A percentile compares a stretch with the other conserved stretches of the same genome.
Conservation (phyloP, 2,113 vertebrate genomes). For the Athene noctua region DNA sequence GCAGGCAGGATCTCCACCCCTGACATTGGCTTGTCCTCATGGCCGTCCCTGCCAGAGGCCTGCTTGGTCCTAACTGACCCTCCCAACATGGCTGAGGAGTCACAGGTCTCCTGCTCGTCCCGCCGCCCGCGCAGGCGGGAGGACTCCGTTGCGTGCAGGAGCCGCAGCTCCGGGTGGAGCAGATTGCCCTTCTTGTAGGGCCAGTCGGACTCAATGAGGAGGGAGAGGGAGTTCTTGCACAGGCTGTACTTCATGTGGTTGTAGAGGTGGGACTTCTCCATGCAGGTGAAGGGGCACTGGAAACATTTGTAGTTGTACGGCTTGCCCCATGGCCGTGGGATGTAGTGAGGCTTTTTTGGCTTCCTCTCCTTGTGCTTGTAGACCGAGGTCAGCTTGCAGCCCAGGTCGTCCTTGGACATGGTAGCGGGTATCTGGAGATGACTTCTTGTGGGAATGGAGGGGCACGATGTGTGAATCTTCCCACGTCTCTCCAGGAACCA, state of each 20-base stretch:
- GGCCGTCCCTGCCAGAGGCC: not conserved
- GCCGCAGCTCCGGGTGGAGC: conserved; percentile 80
- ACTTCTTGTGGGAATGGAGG: not conserved
- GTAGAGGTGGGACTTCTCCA: conserved; percentile 99
- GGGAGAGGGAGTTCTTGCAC: conserved; percentile 95
- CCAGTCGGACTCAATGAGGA: conserved; percentile 94
- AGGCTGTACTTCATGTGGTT: conserved; percentile 99
- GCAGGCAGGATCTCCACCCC: conserved; percentile 17
- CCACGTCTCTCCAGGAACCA: not conserved
- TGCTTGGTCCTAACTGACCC: not conserved
- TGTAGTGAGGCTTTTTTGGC: conserved; percentile 97
- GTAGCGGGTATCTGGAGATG: not conserved
- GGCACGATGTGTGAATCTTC: not conserved
- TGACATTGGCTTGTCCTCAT: not conserved
- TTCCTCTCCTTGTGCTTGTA: conserved; percentile 92
- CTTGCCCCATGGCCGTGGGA: conserved; percentile 95
- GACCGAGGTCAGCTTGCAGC: conserved; percentile 82
- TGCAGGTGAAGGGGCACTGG: conserved; percentile 98
- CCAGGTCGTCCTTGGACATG: conserved; percentile 88
- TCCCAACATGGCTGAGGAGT: not conserved
- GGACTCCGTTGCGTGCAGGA: conserved; percentile 71
- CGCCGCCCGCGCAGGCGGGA: conserved; percentile 21
- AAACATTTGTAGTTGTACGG: conserved; percentile 99
- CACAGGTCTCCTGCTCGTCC: conserved; percentile 55
- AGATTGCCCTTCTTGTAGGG: conserved; percentile 87